Conservation (phyloP, 2,113 vertebrate genomes). For the Clarias macrocephalus region DNA sequence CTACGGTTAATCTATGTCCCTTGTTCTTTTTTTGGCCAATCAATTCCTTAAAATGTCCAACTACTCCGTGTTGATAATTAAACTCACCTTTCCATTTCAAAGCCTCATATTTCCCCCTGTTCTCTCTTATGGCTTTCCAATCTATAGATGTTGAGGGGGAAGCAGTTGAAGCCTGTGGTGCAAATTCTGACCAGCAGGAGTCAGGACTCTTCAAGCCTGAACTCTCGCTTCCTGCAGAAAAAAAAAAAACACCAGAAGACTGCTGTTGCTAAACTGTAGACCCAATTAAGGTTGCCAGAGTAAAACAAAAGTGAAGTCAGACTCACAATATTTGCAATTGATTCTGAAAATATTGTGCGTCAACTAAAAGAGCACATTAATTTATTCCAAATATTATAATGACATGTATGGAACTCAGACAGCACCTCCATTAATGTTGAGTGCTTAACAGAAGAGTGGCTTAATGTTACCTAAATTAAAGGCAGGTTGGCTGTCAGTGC, state of each 20-base stretch:
- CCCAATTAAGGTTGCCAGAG: background rate
- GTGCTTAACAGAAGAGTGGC: background rate
- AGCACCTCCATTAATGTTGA: background rate
- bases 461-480: background rate
- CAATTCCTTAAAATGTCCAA: background rate
- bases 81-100: conserved; percentile 90
- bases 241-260: background rate
- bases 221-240: conserved; percentile 14
- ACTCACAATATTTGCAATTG: background rate
- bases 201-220: background rate
- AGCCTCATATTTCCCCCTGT: conserved; percentile 80
- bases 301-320: background rate
- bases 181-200: conserved; percentile 63
- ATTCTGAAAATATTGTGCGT: background rate
- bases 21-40: background rate
- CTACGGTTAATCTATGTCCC: background rate
- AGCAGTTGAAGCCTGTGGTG: conserved; percentile 39
- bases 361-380: background rate
- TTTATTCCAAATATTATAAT: background rate
- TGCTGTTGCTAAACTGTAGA: background rate
- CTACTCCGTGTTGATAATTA: background rate
- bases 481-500: background rate
- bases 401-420: background rate
- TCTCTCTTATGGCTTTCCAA: conserved; percentile 82
- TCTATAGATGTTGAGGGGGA: conserved; percentile 68